Base-by-base conservation (phyloP, 2,113 vertebrate genomes). In the Notothenia coriiceps region DNA sequence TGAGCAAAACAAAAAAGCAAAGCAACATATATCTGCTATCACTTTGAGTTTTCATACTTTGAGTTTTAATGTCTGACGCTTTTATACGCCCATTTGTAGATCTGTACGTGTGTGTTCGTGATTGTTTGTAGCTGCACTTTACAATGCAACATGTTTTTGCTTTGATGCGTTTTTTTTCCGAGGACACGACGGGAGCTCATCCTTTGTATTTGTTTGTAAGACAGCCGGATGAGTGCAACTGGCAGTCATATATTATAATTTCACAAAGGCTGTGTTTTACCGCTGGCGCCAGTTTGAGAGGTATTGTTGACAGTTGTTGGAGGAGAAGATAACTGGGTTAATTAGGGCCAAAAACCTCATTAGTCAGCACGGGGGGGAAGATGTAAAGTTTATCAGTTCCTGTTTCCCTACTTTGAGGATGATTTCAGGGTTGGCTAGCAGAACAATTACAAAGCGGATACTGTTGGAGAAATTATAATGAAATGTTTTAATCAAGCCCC, bases 311-410 rank as follows among this genome's bases (percentile, higher is more conserved):
- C 91, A 94, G 88, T 93, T 80, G 87, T 86, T 88, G 92, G 59
- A 77, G 85, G 67, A 7, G 65, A 88, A 88, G 86, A 92, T 92
- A 95, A 93, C 86, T 93, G 82, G 91, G 93, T 93, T 95, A 94
- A 95, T 95, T 95, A 94, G 88, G 86, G 89, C 90, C 91, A 94
- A 91, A 92, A 91, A 88, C 60, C 83, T 92, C 89, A 91, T 95
- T 93, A 91, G 90, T 94, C 92, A 94, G 92, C 91, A 87, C 43
- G 64, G 65, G 88, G 77, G 87, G 86, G 84, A 89, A 87, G 87
- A 90, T 89, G 91, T 91, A 80, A 90, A 91, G 88, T 93, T 91
- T 91, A 93, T 88, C 86, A 72, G 86, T 93, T 93, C 92, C 91
- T 93, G 87, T 85, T 92, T 80, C 76, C 73, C 72, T 60, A 84